A percentile compares a stretch with the other conserved stretches of the same genome.
These are phyloP conservation scores for Hypothenemus hampei DNA, from an alignment of 1,140 invertebrate genomes.

Conservation along the genomic window DNA sequence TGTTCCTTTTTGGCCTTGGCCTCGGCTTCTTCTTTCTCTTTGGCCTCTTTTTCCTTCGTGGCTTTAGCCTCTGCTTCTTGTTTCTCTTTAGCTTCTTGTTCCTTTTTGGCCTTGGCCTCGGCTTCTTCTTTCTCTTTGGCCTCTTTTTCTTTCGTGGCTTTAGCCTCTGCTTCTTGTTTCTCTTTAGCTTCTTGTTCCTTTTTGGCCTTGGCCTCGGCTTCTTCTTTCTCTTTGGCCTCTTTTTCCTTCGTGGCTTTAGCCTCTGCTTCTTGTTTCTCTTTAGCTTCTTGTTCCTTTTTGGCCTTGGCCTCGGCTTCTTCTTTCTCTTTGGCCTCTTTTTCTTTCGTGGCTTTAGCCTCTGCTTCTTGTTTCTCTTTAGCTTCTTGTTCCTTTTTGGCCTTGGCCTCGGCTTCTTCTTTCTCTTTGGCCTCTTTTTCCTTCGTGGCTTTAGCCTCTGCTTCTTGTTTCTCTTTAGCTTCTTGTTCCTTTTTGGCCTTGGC, in stretches of 20 bases:
- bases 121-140: slow-evolving; percentile 12
- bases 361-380: too few species aligned
- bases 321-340: too few species aligned
- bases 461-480: slow-evolving; percentile 18
- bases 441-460: slow-evolving; percentile 30
- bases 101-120: slow-evolving; percentile 2
- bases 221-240: too few species aligned
- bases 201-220: too few species aligned
- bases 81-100: slow-evolving; percentile 19
- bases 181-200: slow-evolving; percentile 28
- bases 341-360: slow-evolving; percentile 18
- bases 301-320: slow-evolving; percentile 30
- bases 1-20: slow-evolving; percentile 16
- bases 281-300: slow-evolving; percentile 27
- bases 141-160: slow-evolving; percentile 19
- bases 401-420: slow-evolving; percentile 1
- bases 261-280: too few species aligned
- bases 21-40: slow-evolving; percentile 2
- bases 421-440: slow-evolving; percentile 21
- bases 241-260: too few species aligned
- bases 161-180: slow-evolving; percentile 27
- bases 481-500: slow-evolving; percentile 24
- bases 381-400: slow-evolving; percentile 23
- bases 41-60: slow-evolving; percentile 27
- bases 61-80: slow-evolving; percentile 25